Conservation (phyloP, 1,140 invertebrate genomes). For the Drosophila subobscura region DNA sequence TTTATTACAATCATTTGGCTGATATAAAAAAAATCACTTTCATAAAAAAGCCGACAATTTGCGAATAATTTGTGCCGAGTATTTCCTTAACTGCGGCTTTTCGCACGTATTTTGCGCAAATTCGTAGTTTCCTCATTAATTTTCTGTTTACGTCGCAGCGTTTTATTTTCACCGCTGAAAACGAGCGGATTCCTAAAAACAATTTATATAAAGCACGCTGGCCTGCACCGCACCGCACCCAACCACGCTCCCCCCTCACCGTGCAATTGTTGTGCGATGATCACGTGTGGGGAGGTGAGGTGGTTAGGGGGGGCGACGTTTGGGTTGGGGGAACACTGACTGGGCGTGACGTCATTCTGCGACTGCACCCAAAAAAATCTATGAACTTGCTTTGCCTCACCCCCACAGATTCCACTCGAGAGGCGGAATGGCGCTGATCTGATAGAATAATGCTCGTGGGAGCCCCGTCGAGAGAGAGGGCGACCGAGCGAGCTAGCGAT, state of each 20-base stretch:
- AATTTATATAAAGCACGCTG: constrained; percentile 47
- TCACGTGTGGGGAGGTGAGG: constrained; percentile 26
- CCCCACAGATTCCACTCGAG: constrained; percentile 30
- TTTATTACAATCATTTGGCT: not conserved
- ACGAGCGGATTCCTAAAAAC: constrained; percentile 29
- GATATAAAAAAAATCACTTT: too few species aligned
- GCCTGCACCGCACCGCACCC: not conserved
- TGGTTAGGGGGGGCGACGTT: too few species aligned
- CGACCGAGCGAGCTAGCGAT: too few species aligned
- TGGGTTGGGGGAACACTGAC: not conserved
- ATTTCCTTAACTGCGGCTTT: constrained; percentile 26
- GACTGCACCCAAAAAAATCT: constrained; percentile 44
- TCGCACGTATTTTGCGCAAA: constrained; percentile 69
- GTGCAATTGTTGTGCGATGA: constrained; percentile 4
- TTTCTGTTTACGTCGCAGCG: constrained; percentile 39
- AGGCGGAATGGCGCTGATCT: constrained; percentile 7
- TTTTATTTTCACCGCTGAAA: constrained; percentile 38
- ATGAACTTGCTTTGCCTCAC: not conserved
- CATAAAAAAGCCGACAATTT: constrained; percentile 16
- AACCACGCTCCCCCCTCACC: not conserved
- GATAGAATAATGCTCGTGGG: constrained; percentile 32
- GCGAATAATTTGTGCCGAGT: constrained; percentile 9
- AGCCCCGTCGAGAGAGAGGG: too few species aligned
- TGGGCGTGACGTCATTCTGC: constrained; percentile 27
- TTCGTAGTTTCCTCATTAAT: constrained; percentile 75